Evolutionary conservation across 2,888 invertebrate genomes (phyloP).

Genomic region (Melipona beecheii): DNA sequence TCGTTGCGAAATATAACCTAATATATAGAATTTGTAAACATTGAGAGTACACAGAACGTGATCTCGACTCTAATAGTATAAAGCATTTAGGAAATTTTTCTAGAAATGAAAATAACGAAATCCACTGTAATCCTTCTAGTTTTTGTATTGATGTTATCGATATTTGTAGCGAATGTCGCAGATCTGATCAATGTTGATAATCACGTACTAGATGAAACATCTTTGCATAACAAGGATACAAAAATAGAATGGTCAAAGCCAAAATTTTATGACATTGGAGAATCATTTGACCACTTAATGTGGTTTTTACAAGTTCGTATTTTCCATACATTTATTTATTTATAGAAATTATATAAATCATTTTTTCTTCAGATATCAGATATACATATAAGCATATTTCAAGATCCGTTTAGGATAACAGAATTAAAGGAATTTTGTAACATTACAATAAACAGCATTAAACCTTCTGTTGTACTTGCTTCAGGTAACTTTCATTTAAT

Average conservation of each 20-base stretch:
- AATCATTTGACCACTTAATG: constrained; percentile 87
- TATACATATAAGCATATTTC: constrained; percentile 94
- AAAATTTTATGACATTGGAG: constrained; percentile 84
- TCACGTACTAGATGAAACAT: constrained; percentile 67
- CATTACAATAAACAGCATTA: constrained; percentile 89
- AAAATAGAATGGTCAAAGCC: constrained; percentile 68
- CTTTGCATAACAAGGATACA: constrained; percentile 38
- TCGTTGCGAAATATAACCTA: constrained; percentile 34
- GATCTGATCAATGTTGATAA: constrained; percentile 88
- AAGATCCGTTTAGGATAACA: constrained; percentile 89
- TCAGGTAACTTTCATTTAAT: constrained; percentile 86
- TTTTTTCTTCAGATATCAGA: constrained; percentile 90
- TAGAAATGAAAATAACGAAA: constrained; percentile 88
- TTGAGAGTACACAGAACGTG: constrained; percentile 33
- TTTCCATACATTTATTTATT: neutral
- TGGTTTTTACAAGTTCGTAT: constrained; percentile 91
- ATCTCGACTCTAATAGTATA: constrained; percentile 19
- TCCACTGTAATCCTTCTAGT: constrained; percentile 87
- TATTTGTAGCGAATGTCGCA: constrained; percentile 89
- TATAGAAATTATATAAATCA: neutral
- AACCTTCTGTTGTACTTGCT: constrained; percentile 91
- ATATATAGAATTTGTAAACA: constrained; percentile 36
- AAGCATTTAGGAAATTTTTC: constrained; percentile 10
- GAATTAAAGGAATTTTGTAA: constrained; percentile 93
- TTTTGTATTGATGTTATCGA: constrained; percentile 88